Evolutionary conservation across 2,113 vertebrate genomes (phyloP), one percentile per base, ranked within the genome.

Genomic region (Nycticorax nycticorax): DNA sequence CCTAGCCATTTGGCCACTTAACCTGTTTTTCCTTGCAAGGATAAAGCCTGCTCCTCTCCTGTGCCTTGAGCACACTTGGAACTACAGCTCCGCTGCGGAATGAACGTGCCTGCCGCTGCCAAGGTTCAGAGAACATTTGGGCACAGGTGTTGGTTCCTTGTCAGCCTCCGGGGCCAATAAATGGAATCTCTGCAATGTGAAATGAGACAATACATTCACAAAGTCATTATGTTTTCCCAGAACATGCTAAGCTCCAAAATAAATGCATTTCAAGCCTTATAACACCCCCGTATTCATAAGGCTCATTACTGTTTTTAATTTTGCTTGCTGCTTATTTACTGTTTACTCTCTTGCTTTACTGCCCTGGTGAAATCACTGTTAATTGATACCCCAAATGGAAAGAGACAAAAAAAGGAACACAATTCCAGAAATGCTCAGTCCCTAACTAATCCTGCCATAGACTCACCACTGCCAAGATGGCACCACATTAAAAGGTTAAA

Each of bases 251-350:
- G 62, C 93, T 97, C 94, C 83, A 90, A 94, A 98, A 97, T 92
- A 97, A 97, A 98, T 89, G 93, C 71, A 90, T 96, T 97, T 97
- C 91, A 94, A 95, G 71, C 63, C 64, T 85, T 93, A 10, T 75
- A 93, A 87, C 62, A 43, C 52, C 60, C 91, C 80, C 16, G 1
- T 94, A 97, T 96, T 98, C 95, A 95, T 93, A 96, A 81, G 28
- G 83, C 74, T 98, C 95, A 89, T 97, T 97, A 96, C 89, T 87
- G 96, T 23, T 95, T 98, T 96, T 97, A 98, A 98, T 98, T 98
- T 98, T 95, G 86, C 68, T 96, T 48, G 33, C 63, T 97, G 96
- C 47, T 98, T 98, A 96, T 98, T 97, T 98, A 97, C 95, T 97
- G 91, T 96, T 97, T 96, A 81, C 89, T 96, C 76, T 88, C 62